Evolutionary conservation across 2,888 invertebrate genomes (phyloP).

Genomic region (Agonum fuliginosum): DNA sequence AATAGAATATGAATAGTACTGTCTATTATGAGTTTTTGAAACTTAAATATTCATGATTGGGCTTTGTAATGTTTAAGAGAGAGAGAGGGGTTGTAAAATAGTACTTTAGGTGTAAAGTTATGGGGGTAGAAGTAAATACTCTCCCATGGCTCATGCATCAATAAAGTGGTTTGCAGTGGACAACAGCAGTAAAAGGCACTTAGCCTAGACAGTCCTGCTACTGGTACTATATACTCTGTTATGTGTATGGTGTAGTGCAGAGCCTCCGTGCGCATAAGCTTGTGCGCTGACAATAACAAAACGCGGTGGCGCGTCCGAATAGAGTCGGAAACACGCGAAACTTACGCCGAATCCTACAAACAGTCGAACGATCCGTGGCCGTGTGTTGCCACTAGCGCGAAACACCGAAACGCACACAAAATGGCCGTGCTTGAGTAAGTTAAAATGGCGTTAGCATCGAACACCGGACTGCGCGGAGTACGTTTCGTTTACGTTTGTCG

Average conservation of each 20-base stretch:
- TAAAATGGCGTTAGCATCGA: conserved; percentile 69
- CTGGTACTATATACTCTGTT: background rate
- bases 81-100: too few species aligned
- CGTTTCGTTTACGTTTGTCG: conserved; percentile 65
- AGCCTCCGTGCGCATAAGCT: background rate
- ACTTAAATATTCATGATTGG: too few species aligned
- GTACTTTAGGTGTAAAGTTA: too few species aligned
- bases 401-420: conserved; percentile 72
- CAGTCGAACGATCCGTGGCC: conserved; percentile 71
- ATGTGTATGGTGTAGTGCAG: background rate
- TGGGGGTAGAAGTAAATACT: too few species aligned
- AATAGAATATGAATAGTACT: too few species aligned
- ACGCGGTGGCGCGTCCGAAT: conserved; percentile 27
- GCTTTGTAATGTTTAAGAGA: background rate
- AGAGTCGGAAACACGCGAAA: conserved; percentile 68
- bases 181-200: too few species aligned
- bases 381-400: conserved; percentile 72
- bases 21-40: too few species aligned
- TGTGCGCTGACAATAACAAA: conserved; percentile 37
- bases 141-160: background rate
- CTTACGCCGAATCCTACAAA: conserved; percentile 69
- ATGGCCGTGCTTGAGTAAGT: conserved; percentile 68
- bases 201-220: background rate
- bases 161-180: conserved; percentile 2
- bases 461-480: conserved; percentile 63